A percentile compares a stretch with the other conserved stretches of the same genome.
Evolutionary conservation across 2,888 invertebrate genomes (phyloP).

Genomic region (Drosophila anceps): DNA sequence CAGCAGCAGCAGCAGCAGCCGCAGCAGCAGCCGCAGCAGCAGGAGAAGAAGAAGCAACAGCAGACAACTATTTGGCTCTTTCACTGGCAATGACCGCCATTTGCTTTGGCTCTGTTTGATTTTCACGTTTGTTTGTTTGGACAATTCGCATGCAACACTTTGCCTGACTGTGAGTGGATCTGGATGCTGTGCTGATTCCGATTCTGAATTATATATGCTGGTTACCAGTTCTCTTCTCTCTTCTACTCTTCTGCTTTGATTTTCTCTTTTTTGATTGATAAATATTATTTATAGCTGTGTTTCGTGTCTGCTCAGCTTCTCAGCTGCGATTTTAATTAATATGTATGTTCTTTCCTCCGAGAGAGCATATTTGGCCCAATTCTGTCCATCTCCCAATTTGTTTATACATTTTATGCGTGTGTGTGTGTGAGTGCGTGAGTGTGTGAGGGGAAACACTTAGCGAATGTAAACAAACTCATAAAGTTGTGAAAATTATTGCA

Average conservation of each 20-base stretch:
- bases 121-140: slow-evolving; percentile 68
- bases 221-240: slow-evolving; percentile 49
- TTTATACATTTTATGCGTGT: slow-evolving; percentile 29
- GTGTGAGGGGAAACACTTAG: not conserved
- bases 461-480: slow-evolving; percentile 39
- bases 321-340: slow-evolving; percentile 38
- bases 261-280: slow-evolving; percentile 49
- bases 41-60: not conserved
- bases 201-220: slow-evolving; percentile 42
- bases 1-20: not conserved
- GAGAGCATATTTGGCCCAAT: slow-evolving; percentile 35
- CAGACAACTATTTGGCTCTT: slow-evolving; percentile 40
- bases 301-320: slow-evolving; percentile 43
- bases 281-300: slow-evolving; percentile 65
- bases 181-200: slow-evolving; percentile 57
- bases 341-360: slow-evolving; percentile 21
- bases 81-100: slow-evolving; percentile 80
- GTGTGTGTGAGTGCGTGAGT: not conserved
- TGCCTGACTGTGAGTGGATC: slow-evolving; percentile 22
- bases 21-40: not conserved
- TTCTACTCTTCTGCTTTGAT: slow-evolving; percentile 4
- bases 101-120: slow-evolving; percentile 64
- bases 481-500: slow-evolving; percentile 27
- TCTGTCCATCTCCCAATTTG: slow-evolving; percentile 35
- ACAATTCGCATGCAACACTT: slow-evolving; percentile 65